These are phyloP conservation scores for Reinhardtius hippoglossoides DNA, from an alignment of 2,113 vertebrate species.

Conservation along the genomic window DNA sequence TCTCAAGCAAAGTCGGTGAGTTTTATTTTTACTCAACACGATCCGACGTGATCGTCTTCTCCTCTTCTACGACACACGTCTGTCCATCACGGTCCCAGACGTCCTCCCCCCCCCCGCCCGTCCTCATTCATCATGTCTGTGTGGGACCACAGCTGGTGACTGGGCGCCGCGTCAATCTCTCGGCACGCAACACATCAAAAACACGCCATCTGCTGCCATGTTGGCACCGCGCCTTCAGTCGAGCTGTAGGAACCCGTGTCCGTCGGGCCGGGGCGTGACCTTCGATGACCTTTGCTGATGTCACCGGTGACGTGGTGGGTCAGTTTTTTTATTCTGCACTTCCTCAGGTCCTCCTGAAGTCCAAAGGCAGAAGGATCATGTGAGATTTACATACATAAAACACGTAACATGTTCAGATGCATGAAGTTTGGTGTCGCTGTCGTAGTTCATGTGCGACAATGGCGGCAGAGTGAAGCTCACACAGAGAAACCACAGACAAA, in stretches of 20 bases:
- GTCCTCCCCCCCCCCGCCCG: not conserved
- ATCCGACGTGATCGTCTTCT: not conserved
- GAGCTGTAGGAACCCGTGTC: not conserved
- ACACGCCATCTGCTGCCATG: constrained; percentile 3
- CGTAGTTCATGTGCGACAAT: too few relatives aligned
- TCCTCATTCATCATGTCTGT: constrained; percentile 17
- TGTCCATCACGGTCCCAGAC: constrained; percentile 5
- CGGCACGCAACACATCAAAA: constrained; percentile 36
- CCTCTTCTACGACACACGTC: not conserved
- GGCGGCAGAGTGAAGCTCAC: too few relatives aligned
- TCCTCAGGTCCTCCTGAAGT: too few relatives aligned
- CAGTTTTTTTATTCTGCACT: too few relatives aligned
- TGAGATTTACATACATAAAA: too few relatives aligned
- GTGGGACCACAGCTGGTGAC: constrained; percentile 12
- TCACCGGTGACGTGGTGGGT: not conserved
- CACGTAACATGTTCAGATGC: too few relatives aligned
- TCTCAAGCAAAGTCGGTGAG: too few relatives aligned
- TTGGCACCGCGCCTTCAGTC: not conserved
- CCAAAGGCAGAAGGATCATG: too few relatives aligned
- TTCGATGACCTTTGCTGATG: not conserved
- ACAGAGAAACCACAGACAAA: too few relatives aligned
- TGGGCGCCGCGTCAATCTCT: not conserved
- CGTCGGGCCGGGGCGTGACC: too few relatives aligned
- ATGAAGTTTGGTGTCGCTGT: too few relatives aligned
- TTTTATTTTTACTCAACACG: too few relatives aligned